These are phyloP conservation scores for Rallus crepitans DNA, from an alignment of 2,797 vertebrate genomes.

Conservation along the genomic window DNA sequence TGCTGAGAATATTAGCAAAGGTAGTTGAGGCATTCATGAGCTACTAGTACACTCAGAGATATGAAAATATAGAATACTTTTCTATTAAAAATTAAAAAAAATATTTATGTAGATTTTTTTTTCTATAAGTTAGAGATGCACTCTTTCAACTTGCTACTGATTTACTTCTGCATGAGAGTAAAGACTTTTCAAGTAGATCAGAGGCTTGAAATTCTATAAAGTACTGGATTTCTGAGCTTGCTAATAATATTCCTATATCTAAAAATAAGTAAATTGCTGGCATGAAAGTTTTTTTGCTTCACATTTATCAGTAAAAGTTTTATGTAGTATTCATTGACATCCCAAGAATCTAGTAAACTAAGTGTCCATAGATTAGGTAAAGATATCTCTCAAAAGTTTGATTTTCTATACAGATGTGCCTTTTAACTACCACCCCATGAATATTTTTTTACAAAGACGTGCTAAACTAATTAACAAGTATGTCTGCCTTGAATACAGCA, in stretches of 20 bases:
- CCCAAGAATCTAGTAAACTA: background rate
- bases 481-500: background rate
- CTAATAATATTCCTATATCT: background rate
- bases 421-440: background rate
- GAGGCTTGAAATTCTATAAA: background rate
- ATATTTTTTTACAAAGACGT: background rate
- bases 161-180: background rate
- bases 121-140: background rate
- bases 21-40: background rate
- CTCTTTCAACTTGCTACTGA: background rate
- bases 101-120: background rate
- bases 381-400: background rate
- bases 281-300: background rate
- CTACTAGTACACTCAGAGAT: background rate
- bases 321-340: background rate
- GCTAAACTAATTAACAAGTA: background rate
- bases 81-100: background rate
- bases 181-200: background rate
- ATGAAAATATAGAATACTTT: background rate
- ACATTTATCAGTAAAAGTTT: fast-evolving
- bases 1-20: background rate
- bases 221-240: background rate
- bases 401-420: background rate
- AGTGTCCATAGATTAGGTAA: background rate
- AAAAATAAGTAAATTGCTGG: background rate